Evolutionary conservation across 2,113 vertebrate species (phyloP), one percentile per base, ranked within the genome.

Genomic region (Triplophysa rosa): DNA sequence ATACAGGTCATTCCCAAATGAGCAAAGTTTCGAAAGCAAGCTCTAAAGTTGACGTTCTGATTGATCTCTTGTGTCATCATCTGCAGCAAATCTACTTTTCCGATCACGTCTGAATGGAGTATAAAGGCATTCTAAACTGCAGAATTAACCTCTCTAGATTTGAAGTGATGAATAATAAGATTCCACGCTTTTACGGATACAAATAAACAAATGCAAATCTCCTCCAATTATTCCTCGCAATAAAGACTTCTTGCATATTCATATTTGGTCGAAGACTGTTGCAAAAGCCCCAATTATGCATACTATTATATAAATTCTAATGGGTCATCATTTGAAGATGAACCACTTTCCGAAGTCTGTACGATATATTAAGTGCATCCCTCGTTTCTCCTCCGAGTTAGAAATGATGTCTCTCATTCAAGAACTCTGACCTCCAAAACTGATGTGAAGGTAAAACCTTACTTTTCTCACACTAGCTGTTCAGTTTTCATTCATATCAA

Each of bases 191-290:
- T 91, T 87, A 87, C 87, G 85, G 84, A 87, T 83, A 83, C 87
- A 91, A 91, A 90, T 88, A 91, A 91, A 89, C 89, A 92, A 92
- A 91, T 90, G 89, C 89, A 90, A 91, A 92, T 92, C 87, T 83
- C 87, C 80, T 84, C 87, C 90, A 90, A 91, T 91, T 92, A 92
- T 91, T 91, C 90, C 84, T 85, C 77, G 83, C 79, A 81, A 67
- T 83, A 87, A 84, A 85, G 70, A 85, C 77, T 84, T 87, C 37
- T 85, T 90, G 88, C 90, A 92, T 91, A 91, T 92, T 90, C 84
- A 90, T 88, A 78, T 88, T 71, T 81, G 84, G 74, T 84, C 83
- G 72, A 80, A 90, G 87, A 86, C 56, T 74, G 83, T 80, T 80
- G 78, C 83, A 88, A 86, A 40, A 86, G 88, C 85, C 77, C 77